phyloP scores from a whole-genome alignment of 2,888 invertebrate species.

The Synergus itoensis region DNA sequence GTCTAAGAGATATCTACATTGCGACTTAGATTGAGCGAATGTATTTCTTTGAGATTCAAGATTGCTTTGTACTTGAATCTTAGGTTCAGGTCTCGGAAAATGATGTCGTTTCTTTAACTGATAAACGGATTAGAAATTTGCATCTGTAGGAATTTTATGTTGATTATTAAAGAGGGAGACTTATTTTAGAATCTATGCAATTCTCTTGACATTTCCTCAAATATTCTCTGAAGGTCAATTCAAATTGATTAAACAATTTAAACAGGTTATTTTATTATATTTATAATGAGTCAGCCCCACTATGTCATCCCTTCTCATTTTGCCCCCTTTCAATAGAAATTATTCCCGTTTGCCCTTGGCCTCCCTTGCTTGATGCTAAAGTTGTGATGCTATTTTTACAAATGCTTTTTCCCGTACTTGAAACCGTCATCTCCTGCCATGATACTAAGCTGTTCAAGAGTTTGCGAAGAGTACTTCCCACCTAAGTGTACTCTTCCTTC shows the following conservation, averaged over 20 bases:
- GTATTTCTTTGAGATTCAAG: not conserved
- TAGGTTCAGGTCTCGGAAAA: not conserved
- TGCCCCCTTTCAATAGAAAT: not conserved
- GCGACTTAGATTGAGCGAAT: slow-evolving; percentile 1
- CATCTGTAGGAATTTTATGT: not conserved
- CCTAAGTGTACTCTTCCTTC: slow-evolving; percentile 21
- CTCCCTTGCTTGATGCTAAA: not conserved
- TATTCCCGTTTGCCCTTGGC: slow-evolving; percentile 17
- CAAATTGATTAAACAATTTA: too few species aligned
- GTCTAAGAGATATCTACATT: not conserved
- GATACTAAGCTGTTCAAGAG: slow-evolving; percentile 32
- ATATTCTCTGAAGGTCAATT: not conserved
- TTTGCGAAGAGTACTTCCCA: slow-evolving; percentile 33
- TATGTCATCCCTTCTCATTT: not conserved
- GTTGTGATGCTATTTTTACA: slow-evolving; percentile 26
- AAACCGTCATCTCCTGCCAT: slow-evolving; percentile 37
- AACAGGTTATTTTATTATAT: not conserved
- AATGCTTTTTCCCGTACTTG: slow-evolving; percentile 30
- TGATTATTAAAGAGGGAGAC: not conserved
- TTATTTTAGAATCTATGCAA: not conserved
- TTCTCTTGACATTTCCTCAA: not conserved
- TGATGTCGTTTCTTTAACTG: not conserved
- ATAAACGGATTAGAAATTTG: not conserved
- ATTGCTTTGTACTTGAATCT: not conserved
- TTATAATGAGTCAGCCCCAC: not conserved